phyloP scores from a whole-genome alignment of 2,888 invertebrate species.

The Brassicogethes aeneus region DNA sequence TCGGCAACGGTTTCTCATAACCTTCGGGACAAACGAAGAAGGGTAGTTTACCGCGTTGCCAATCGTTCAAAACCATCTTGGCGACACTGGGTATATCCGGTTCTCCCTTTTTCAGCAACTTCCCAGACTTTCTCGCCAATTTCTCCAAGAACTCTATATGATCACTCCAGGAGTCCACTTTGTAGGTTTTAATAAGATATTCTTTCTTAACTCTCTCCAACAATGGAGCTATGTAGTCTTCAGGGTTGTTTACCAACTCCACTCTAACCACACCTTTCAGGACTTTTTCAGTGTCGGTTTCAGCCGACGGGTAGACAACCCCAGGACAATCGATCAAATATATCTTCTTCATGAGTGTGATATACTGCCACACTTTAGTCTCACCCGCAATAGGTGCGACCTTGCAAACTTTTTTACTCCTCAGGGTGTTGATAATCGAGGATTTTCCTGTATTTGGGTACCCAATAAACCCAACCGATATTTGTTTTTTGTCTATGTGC shows the following conservation, averaged over 20 bases:
- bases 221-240: conserved; percentile 86
- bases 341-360: conserved; percentile 93
- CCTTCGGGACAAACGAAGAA: conserved; percentile 87
- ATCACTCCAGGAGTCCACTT: conserved; percentile 71
- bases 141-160: conserved; percentile 86
- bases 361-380: conserved; percentile 99
- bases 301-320: conserved; percentile 93
- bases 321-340: conserved; percentile 98
- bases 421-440: conserved; percentile 92
- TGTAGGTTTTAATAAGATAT: conserved; percentile 86
- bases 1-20: conserved; percentile 56
- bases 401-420: conserved; percentile 96
- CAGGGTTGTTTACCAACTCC: conserved; percentile 87
- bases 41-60: conserved; percentile 95
- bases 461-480: conserved; percentile 97
- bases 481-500: conserved; percentile 95
- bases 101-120: conserved; percentile 93
- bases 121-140: conserved; percentile 77
- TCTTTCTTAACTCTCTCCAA: conserved; percentile 81
- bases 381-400: conserved; percentile 98
- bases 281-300: conserved; percentile 90
- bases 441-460: conserved; percentile 99
- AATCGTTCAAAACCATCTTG: conserved; percentile 95
- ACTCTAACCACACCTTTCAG: conserved; percentile 96
- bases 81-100: conserved; percentile 84